Evolutionary conservation across 1,140 invertebrate genomes (phyloP).

Genomic region (Drosophila mojavensis): DNA sequence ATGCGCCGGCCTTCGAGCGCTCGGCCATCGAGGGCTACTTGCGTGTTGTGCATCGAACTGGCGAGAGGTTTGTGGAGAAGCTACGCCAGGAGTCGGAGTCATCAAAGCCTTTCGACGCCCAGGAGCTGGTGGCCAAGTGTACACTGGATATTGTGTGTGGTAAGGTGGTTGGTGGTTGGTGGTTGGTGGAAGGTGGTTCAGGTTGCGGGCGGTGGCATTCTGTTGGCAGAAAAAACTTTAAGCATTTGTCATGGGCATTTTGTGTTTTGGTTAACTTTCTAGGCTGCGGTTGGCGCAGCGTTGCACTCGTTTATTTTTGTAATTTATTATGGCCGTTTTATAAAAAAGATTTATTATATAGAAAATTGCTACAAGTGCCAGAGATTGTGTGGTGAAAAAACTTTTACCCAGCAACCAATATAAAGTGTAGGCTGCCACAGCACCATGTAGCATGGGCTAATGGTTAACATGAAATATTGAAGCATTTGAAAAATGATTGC

Average conservation of each 20-base stretch:
- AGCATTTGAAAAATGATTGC: not conserved
- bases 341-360: slow-evolving; percentile 71
- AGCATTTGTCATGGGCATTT: slow-evolving; percentile 64
- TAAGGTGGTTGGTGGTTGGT: slow-evolving; percentile 32
- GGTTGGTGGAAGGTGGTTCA: not conserved
- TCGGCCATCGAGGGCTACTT: slow-evolving; percentile 76
- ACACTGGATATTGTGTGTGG: slow-evolving; percentile 88
- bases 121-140: slow-evolving; percentile 87
- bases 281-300: slow-evolving; percentile 11
- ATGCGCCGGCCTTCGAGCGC: slow-evolving; percentile 80
- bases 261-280: slow-evolving; percentile 30
- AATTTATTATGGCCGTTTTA: slow-evolving; percentile 77
- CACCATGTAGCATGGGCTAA: not conserved
- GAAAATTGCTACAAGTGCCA: slow-evolving; percentile 71
- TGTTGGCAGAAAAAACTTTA: slow-evolving; percentile 53
- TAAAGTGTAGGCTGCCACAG: not conserved
- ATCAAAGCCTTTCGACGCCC: slow-evolving; percentile 68
- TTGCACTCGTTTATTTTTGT: slow-evolving; percentile 62
- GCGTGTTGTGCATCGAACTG: slow-evolving; percentile 66
- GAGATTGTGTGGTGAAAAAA: slow-evolving; percentile 59
- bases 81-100: slow-evolving; percentile 51
- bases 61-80: slow-evolving; percentile 64
- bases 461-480: slow-evolving; percentile 1
- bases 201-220: not conserved
- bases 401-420: slow-evolving; percentile 25